Base-by-base conservation (phyloP, 2,888 invertebrate species). In the Boloria euphrosyne region DNA sequence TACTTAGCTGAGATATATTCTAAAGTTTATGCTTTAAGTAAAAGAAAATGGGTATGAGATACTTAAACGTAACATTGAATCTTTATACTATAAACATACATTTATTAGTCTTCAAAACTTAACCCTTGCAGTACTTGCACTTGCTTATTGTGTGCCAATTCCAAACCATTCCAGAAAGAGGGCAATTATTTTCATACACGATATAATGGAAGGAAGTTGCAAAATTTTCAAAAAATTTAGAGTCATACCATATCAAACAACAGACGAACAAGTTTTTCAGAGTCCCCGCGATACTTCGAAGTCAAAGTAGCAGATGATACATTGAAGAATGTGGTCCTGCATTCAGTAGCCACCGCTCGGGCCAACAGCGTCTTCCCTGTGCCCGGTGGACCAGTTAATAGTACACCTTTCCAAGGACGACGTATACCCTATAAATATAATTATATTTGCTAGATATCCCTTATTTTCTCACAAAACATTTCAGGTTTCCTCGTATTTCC, bases 281-380 rank as follows among this genome's bases (percentile, higher is more conserved):
- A 97, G 82, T 98, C 98, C 0, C 98, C 98, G n/a, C 97, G 93
- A 79, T 96, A 98, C 80, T 98, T 98, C 0, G 97, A 97, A 0
- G 97, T 97, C 49, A 98, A 93, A 0, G 96, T 97, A 0, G 97
- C 96, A 0, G 97, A 96, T 0, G 97, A 96, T 0, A 98, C 96
- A 81, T 97, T 96, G 85, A 97, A 97, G 88, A 97, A 97, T 0
- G 97, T 97, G 0, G 97, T 96, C 55, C 96, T 94, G 81, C 97
- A 97, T 84, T 98, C 97, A 0, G 97, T 97, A 18, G 97, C 97
- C 14, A 97, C 97, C 0, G 97, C 97, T 75, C 97, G 95, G 1
- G 97, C 97, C 70, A 97, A 87, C 88, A 97, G 92, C 0, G 97
- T 97, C 84, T 97, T 97, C 0, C 97, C 96, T 0, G 96, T 96